Evolutionary conservation across 2,113 vertebrate genomes (phyloP).

Genomic region (Monopterus albus): DNA sequence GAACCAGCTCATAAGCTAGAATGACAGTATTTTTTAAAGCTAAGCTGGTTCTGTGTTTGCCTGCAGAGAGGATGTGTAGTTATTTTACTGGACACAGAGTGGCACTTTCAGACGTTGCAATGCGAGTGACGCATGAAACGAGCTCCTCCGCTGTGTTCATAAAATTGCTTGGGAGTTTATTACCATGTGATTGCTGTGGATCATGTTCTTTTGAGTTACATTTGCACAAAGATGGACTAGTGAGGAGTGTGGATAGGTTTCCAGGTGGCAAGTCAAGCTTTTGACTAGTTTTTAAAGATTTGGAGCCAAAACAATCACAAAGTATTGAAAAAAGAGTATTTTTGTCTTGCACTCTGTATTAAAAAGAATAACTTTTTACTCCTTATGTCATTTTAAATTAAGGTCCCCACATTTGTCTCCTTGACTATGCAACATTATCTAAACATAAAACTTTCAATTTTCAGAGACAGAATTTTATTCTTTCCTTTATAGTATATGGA

Average conservation of each 20-base stretch:
- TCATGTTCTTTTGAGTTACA: conserved; percentile 57
- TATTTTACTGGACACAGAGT: conserved; percentile 50
- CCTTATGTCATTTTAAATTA: conserved; percentile 47
- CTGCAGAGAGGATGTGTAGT: conserved; percentile 63
- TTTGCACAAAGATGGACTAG: conserved; percentile 73
- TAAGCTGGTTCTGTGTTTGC: conserved; percentile 54
- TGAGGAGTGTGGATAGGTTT: too few species aligned
- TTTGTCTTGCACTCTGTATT: conserved; percentile 41
- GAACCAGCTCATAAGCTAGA: conserved; percentile 64
- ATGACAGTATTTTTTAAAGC: conserved; percentile 68
- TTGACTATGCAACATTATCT: conserved; percentile 80
- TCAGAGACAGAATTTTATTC: conserved; percentile 66
- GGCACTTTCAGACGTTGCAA: conserved; percentile 42
- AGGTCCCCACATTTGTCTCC: conserved; percentile 44
- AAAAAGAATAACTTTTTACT: conserved; percentile 47
- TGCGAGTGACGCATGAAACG: conserved; percentile 22
- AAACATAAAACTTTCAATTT: conserved; percentile 51
- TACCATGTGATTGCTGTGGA: conserved; percentile 69
- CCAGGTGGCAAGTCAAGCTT: not conserved
- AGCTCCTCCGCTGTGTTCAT: conserved; percentile 30
- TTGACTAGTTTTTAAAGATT: conserved; percentile 5
- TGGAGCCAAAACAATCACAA: conserved; percentile 62
- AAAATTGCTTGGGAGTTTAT: conserved; percentile 47
- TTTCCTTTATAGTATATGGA: conserved; percentile 71
- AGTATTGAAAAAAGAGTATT: conserved; percentile 54